Conservation (phyloP, 2,113 vertebrate species). For the Phaetusa simplex region DNA sequence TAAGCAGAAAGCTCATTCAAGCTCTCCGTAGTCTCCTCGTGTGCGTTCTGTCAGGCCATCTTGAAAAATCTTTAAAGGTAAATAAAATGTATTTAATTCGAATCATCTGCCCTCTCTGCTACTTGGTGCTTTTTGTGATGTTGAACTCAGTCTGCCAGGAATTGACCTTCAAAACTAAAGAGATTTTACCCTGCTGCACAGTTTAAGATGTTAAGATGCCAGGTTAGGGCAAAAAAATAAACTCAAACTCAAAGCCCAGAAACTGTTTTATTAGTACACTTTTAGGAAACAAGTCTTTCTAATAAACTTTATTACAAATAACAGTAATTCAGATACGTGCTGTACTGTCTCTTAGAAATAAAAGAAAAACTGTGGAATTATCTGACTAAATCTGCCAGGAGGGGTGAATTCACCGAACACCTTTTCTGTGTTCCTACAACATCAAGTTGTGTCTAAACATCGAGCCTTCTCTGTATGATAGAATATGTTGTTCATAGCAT, state of each 20-base stretch:
- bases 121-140: not conserved
- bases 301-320: not conserved
- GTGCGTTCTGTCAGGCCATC: not conserved
- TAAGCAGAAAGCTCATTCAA: not conserved
- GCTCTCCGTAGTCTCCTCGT: not conserved
- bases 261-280: not conserved
- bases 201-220: not conserved
- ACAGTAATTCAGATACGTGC: not conserved
- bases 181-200: not conserved
- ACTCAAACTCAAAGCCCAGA: not conserved
- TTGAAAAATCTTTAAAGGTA: not conserved
- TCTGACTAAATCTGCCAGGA: not conserved
- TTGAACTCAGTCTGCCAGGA: not conserved
- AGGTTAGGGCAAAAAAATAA: not conserved
- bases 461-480: not conserved
- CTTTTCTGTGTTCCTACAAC: not conserved
- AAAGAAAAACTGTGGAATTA: not conserved
- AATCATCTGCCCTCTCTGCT: not conserved
- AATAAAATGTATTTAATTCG: not conserved
- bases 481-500: not conserved
- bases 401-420: not conserved
- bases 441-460: not conserved
- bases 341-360: not conserved
- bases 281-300: not conserved
- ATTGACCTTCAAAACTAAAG: not conserved